Conservation (phyloP, 64 coral and sea anemone genomes). For the Stylophora pistillata region DNA sequence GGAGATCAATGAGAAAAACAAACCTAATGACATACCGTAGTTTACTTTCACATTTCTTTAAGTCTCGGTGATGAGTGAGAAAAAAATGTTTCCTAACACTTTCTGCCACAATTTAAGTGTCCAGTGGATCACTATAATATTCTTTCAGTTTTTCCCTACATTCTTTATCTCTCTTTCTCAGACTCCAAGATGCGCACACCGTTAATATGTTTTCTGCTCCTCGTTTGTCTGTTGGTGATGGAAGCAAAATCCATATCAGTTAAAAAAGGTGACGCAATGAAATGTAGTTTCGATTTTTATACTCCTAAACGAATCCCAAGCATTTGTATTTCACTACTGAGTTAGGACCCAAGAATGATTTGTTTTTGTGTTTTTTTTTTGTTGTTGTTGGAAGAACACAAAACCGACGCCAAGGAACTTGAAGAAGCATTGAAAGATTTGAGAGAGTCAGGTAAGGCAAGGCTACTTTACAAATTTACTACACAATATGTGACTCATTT, state of each 20-base stretch:
- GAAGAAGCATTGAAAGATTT: slow-evolving; percentile 14
- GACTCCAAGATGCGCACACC: neutral
- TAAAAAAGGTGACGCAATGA: slow-evolving; percentile 3
- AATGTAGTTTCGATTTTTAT: neutral
- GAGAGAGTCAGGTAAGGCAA: neutral
- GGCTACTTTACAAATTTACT: neutral
- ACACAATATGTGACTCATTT: neutral
- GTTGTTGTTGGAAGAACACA: neutral
- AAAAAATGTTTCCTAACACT: no score
- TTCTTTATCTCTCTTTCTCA: neutral
- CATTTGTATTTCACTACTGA: neutral
- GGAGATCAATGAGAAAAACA: no score
- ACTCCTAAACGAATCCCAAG: no score
- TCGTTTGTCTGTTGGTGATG: neutral
- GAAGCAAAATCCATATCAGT: slow-evolving; percentile 10
- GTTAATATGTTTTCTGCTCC: neutral
- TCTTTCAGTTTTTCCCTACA: neutral
- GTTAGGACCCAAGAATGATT: no score
- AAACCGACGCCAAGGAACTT: neutral
- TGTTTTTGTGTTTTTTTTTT: neutral
- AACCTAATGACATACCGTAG: no score
- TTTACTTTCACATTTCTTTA: no score
- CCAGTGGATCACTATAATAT: neutral
- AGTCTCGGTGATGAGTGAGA: no score
- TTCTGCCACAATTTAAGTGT: neutral